phyloP scores from a whole-genome alignment of 2,888 invertebrate genomes.

The Danaus chrysippus region DNA sequence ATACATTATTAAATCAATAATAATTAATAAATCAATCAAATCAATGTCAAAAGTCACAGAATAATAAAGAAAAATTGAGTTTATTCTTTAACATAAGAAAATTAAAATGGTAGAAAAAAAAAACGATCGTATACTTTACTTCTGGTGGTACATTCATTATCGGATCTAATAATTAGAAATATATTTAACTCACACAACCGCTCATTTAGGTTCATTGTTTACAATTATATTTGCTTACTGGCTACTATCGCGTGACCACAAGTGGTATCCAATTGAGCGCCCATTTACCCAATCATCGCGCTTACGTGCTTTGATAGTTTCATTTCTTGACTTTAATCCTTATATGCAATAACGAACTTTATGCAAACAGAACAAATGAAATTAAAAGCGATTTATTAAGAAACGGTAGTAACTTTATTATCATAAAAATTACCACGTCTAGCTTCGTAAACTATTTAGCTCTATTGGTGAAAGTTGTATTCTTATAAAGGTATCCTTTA shows the following conservation, averaged over 20 bases:
- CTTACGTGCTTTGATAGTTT: constrained; percentile 59
- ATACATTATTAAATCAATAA: no score
- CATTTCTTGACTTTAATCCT: constrained; percentile 52
- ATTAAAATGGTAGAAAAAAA: no score
- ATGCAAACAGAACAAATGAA: constrained; percentile 6
- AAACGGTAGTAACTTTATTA: background rate
- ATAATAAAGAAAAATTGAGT: no score
- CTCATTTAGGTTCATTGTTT: constrained; percentile 22
- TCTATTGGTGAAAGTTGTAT: no score
- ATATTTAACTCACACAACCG: background rate
- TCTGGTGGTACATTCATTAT: no score
- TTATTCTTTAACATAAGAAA: no score
- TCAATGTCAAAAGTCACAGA: no score
- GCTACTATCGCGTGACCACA: constrained; percentile 59
- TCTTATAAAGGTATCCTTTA: no score
- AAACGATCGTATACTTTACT: no score
- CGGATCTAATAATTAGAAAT: no score
- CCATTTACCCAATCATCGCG: constrained; percentile 67
- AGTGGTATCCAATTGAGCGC: constrained; percentile 52
- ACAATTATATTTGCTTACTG: constrained; percentile 22
- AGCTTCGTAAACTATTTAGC: no score
- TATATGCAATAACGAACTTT: constrained; percentile 15
- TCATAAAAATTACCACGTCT: background rate
- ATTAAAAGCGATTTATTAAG: background rate
- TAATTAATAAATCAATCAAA: no score